phyloP scores from a whole-genome alignment of 2,888 invertebrate genomes.

The Diaprepes abbreviatus region DNA sequence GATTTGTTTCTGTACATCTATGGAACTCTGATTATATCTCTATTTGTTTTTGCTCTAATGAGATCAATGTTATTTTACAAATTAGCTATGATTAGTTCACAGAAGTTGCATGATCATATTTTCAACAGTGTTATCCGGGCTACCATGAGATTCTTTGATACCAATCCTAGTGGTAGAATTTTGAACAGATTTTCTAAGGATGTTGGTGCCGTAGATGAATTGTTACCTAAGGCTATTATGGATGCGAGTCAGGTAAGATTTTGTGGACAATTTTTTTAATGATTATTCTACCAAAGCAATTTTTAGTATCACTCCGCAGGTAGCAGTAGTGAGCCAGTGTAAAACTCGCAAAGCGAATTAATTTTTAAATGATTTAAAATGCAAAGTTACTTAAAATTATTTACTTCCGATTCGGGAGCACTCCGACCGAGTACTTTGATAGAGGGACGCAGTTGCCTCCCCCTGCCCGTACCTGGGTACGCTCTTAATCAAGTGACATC shows the following conservation, averaged over 20 bases:
- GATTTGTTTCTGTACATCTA: constrained; percentile 75
- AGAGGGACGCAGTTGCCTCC: too few relatives aligned
- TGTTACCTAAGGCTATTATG: constrained; percentile 76
- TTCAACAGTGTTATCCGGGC: constrained; percentile 73
- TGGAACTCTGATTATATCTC: constrained; percentile 69
- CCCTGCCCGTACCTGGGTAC: too few relatives aligned
- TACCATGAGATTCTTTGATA: constrained; percentile 83
- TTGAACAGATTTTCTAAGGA: constrained; percentile 88
- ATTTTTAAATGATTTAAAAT: too few relatives aligned
- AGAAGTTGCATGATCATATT: constrained; percentile 79
- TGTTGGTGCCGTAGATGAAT: constrained; percentile 83
- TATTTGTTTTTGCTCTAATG: constrained; percentile 72
- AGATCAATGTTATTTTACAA: constrained; percentile 76
- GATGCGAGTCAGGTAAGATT: constrained; percentile 72
- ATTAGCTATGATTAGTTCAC: constrained; percentile 76
- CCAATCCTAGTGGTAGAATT: constrained; percentile 85
- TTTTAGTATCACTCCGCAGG: too few relatives aligned
- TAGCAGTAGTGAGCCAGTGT: too few relatives aligned
- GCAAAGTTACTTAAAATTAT: too few relatives aligned
- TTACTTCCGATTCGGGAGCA: too few relatives aligned
- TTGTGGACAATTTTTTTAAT: too few relatives aligned
- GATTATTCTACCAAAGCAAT: too few relatives aligned
- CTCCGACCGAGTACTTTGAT: too few relatives aligned
- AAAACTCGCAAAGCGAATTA: too few relatives aligned
- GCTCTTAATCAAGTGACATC: too few relatives aligned